Conservation (phyloP, 2,797 vertebrate genomes). For the Arctocebus calabarensis region DNA sequence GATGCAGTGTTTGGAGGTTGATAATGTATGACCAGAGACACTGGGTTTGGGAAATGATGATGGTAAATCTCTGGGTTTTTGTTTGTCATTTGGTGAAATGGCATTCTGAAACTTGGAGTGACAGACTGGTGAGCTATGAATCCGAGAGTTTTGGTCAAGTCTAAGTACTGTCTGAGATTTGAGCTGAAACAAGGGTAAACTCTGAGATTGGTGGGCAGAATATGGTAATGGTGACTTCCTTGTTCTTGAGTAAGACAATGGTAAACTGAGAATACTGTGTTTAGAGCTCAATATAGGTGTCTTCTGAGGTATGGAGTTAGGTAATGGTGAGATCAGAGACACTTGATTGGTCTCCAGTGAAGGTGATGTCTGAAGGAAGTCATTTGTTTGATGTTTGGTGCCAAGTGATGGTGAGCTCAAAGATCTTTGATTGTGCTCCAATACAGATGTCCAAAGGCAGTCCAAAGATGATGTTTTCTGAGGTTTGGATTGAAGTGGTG, state of each 20-base stretch:
- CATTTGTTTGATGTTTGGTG: slow-evolving; percentile 20
- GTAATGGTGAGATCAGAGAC: neutral
- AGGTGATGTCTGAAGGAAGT: neutral
- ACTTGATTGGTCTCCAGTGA: neutral
- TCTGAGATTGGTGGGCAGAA: slow-evolving; percentile 27
- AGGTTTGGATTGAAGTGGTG: slow-evolving; percentile 29
- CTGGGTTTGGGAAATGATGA: neutral
- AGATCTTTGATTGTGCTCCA: neutral
- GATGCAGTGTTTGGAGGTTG: neutral
- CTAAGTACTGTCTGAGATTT: neutral
- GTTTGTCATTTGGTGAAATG: slow-evolving; percentile 22
- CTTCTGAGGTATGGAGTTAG: slow-evolving; percentile 18
- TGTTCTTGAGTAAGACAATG: slow-evolving; percentile 45
- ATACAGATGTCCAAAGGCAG: slow-evolving; percentile 43
- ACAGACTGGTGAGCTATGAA: neutral
- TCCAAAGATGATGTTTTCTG: slow-evolving; percentile 54
- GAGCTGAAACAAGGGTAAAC: neutral
- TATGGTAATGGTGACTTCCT: neutral
- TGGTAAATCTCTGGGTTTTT: neutral
- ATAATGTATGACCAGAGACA: neutral
- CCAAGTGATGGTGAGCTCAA: slow-evolving; percentile 54
- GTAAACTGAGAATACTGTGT: neutral
- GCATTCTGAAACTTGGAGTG: slow-evolving; percentile 26
- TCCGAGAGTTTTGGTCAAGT: neutral
- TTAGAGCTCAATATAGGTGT: neutral